phyloP scores from a whole-genome alignment of 2,113 vertebrate genomes.

The Todiramphus saurophagus region DNA sequence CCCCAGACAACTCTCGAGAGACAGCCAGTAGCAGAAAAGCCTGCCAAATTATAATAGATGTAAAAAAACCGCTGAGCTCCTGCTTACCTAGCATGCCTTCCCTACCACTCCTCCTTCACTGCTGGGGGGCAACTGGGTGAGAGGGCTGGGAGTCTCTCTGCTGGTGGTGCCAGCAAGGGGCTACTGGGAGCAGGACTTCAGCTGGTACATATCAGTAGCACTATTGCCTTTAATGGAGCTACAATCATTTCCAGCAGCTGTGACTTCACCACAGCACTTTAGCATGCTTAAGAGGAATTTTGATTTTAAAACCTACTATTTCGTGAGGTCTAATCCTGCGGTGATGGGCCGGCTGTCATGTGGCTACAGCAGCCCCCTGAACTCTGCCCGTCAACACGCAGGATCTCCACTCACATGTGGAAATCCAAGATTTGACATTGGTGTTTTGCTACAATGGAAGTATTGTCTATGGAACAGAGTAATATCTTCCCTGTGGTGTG shows the following conservation, averaged over 20 bases:
- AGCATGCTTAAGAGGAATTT: not conserved
- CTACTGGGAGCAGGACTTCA: not conserved
- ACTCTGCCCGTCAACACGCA: not conserved
- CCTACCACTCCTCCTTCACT: fast-evolving
- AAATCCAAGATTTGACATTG: not conserved
- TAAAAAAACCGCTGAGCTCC: not conserved
- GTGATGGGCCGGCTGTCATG: not conserved
- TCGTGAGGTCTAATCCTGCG: not conserved
- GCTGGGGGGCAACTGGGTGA: not conserved
- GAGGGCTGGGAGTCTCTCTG: not conserved
- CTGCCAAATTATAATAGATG: not conserved
- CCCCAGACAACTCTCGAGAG: not conserved
- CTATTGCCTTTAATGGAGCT: not conserved
- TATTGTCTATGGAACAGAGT: not conserved
- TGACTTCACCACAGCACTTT: not conserved
- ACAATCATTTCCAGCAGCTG: slow-evolving; percentile 13
- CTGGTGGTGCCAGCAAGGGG: not conserved
- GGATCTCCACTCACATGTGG: not conserved
- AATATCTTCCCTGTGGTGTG: not conserved
- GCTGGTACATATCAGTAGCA: not conserved
- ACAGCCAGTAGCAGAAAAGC: not conserved
- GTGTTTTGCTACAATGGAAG: not conserved
- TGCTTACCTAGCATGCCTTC: not conserved
- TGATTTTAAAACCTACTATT: not conserved
- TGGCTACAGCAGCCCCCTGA: not conserved